A percentile compares a stretch with the other conserved stretches of the same genome.
phyloP scores from a whole-genome alignment of 2,113 vertebrate genomes.

The Theristicus caerulescens region DNA sequence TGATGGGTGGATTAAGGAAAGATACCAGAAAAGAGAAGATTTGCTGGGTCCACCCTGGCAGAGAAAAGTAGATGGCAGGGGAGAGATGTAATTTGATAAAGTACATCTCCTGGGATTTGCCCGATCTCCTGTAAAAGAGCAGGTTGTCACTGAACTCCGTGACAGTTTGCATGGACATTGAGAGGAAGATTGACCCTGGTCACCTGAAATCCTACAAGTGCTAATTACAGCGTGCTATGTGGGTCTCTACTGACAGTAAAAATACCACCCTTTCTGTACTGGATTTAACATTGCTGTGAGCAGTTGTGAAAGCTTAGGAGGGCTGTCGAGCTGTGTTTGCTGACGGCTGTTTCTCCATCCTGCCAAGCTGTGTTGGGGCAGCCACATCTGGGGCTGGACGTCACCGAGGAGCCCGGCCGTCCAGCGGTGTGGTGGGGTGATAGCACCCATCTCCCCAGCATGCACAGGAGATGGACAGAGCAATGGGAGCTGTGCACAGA shows the following conservation, averaged over 20 bases:
- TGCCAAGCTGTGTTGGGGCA: neutral
- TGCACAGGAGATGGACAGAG: neutral
- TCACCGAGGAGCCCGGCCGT: rapidly evolving
- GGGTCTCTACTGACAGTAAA: neutral
- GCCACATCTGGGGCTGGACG: neutral
- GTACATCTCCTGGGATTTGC: neutral
- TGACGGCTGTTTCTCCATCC: neutral
- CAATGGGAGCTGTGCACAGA: neutral
- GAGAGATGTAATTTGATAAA: neutral
- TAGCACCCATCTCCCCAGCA: neutral
- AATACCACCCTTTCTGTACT: neutral
- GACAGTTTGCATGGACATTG: neutral
- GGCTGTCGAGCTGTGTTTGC: neutral
- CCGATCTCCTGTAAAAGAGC: neutral
- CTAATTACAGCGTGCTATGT: neutral
- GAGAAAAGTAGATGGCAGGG: neutral
- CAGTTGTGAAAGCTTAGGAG: neutral
- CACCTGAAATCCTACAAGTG: neutral
- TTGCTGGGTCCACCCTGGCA: neutral
- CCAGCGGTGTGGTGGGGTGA: neutral
- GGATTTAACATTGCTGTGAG: neutral
- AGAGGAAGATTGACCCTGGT: neutral
- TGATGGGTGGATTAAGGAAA: neutral
- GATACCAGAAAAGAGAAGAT: neutral
- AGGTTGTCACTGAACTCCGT: neutral